A percentile compares a stretch with the other conserved stretches of the same genome.
These are phyloP conservation scores for Drosophila pallidifrons DNA, from an alignment of 1,140 invertebrate genomes.

Conservation along the genomic window DNA sequence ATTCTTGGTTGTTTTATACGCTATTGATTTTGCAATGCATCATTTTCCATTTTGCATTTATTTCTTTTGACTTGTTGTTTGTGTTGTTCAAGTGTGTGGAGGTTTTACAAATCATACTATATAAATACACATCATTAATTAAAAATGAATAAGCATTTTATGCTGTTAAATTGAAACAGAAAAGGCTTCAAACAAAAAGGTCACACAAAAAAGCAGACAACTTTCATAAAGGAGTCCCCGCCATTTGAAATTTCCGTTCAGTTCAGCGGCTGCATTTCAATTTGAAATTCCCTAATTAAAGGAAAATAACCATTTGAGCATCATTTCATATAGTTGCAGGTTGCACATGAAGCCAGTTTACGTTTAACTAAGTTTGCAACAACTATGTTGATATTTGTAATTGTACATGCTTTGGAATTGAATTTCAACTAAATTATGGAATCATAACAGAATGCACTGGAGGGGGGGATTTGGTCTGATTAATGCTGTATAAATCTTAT, in stretches of 20 bases:
- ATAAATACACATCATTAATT: slow-evolving; percentile 58
- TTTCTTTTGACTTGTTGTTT: slow-evolving; percentile 53
- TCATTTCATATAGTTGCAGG: not conserved
- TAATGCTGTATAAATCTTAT: slow-evolving; percentile 5
- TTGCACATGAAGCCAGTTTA: slow-evolving; percentile 9
- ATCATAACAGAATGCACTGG: slow-evolving; percentile 32
- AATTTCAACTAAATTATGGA: slow-evolving; percentile 42
- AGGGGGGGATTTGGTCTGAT: not conserved
- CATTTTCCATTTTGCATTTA: slow-evolving; percentile 46
- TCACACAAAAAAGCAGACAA: slow-evolving; percentile 14
- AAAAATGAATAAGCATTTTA: slow-evolving; percentile 17
- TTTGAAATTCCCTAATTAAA: slow-evolving; percentile 4
- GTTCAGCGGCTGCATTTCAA: slow-evolving; percentile 1
- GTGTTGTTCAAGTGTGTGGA: slow-evolving; percentile 65
- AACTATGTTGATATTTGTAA: slow-evolving; percentile 46
- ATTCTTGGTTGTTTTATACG: slow-evolving; percentile 30
- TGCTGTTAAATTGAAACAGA: slow-evolving; percentile 50
- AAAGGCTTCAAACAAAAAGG: slow-evolving; percentile 39
- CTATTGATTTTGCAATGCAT: slow-evolving; percentile 49
- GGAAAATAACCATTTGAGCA: not conserved
- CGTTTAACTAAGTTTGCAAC: slow-evolving; percentile 60
- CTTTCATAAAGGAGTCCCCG: slow-evolving; percentile 28
- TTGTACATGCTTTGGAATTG: slow-evolving; percentile 57
- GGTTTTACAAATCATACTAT: slow-evolving; percentile 36
- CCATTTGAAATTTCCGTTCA: slow-evolving; percentile 44